These are phyloP conservation scores for Lamellibrachia columna DNA, from an alignment of 2,888 invertebrate species.

Conservation along the genomic window DNA sequence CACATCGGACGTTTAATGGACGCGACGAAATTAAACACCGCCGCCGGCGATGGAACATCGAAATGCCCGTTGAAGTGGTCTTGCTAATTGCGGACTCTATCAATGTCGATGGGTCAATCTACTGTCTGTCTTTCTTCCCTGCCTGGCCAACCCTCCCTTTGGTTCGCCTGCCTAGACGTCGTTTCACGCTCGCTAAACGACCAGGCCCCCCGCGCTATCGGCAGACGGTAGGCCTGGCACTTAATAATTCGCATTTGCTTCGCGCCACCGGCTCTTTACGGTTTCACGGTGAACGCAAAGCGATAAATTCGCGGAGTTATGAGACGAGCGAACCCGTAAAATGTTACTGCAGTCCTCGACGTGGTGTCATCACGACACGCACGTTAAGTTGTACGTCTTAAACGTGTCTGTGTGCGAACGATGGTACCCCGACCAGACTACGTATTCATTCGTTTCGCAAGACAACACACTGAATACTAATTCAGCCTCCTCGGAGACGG, in stretches of 20 bases:
- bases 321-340: neutral
- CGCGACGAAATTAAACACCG: neutral
- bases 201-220: neutral
- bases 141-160: neutral
- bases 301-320: neutral
- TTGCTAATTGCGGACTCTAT: constrained; percentile 16
- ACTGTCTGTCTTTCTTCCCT: neutral
- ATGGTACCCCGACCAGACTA: neutral
- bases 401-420: neutral
- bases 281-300: neutral
- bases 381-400: neutral
- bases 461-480: neutral
- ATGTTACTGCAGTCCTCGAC: neutral
- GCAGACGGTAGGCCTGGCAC: neutral
- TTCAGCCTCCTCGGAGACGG: neutral
- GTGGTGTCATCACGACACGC: neutral
- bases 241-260: neutral
- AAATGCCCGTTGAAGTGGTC: neutral
- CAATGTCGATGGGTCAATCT: constrained; percentile 16
- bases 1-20: neutral
- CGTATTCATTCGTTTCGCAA: neutral
- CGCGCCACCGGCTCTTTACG: neutral
- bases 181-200: constrained; percentile 3
- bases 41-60: neutral
- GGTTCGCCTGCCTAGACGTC: neutral